Evolutionary conservation across 2,888 invertebrate genomes (phyloP), one percentile per base, ranked within the genome.

Genomic region (Caenorhabditis virilis): DNA sequence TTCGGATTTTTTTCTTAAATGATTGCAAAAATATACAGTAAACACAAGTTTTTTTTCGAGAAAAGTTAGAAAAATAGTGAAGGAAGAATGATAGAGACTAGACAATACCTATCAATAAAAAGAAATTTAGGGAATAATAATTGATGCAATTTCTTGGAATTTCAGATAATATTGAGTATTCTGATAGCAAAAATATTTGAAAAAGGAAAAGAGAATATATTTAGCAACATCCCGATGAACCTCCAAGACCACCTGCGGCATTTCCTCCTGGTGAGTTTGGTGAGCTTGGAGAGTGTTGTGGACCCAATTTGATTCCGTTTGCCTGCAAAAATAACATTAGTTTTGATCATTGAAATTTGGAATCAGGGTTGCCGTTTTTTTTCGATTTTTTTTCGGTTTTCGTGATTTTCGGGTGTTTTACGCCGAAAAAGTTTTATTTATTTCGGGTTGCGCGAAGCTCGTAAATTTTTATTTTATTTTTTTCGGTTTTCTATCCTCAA

Each of bases 241-340:
- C 69, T n/a, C 69, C 74, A 20, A 69, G 49, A 25, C 71, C 71
- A 16, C 71, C 67, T 16, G 63, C 26, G 15, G 65, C 66, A 16
- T 60, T 62, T 35, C 64, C 69, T 23, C 71, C 74, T 11, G 83
- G 83, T 16, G 81, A 74, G 53, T 74, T 89, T 33, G 91, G 90
- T 85, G 89, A 91, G 82, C 91, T 91, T 56, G 93, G 92, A 67
- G 95, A 93, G 87, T 97, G 95, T 86, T 97, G 95, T 68, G 97
- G 95, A 53, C 97, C 98, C 83, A 98, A 93, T 88, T 98, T 98
- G 85, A 98, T 98, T 81, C 98, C 97, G 86, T 98, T 98, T 74
- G 97, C 97, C 95, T 97, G 85, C 20, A 87, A 55, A 33, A 22
- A 26, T 20, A 11, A 26, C 15, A 16, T 9, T 5, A n/a, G 22